Evolutionary conservation across 1,140 invertebrate genomes (phyloP).

Genomic region (Acromyrmex echinatior): DNA sequence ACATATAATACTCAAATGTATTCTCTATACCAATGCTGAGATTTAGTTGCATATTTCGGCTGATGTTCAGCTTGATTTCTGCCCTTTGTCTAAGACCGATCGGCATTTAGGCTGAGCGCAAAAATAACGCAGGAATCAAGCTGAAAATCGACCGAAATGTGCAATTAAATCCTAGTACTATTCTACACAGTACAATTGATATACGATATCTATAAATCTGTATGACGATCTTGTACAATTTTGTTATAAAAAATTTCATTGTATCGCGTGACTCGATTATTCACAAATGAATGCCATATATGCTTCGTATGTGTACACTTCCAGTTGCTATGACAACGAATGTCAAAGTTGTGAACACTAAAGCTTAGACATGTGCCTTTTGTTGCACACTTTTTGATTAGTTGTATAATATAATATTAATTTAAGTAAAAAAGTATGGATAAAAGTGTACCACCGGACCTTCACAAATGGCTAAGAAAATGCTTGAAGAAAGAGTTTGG

Average conservation of each 20-base stretch:
- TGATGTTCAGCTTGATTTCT: no score
- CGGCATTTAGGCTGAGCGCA: no score
- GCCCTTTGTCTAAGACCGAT: no score
- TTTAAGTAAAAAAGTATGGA: slow-evolving; percentile 74
- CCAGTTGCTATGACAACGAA: slow-evolving; percentile 72
- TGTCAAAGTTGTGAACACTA: slow-evolving; percentile 68
- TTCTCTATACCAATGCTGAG: background rate
- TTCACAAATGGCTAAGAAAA: slow-evolving; percentile 81
- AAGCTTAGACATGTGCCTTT: slow-evolving; percentile 21
- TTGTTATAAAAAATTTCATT: slow-evolving; percentile 52
- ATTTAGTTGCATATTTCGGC: no score
- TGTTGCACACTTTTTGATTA: background rate
- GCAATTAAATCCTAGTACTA: no score
- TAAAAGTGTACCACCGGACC: slow-evolving; percentile 72
- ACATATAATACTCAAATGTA: slow-evolving; percentile 45
- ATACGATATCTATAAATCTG: slow-evolving; percentile 19
- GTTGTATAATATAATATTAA: background rate
- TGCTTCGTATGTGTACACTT: background rate
- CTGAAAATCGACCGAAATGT: no score
- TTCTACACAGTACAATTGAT: slow-evolving; percentile 34
- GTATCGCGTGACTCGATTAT: slow-evolving; percentile 32
- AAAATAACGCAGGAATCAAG: no score
- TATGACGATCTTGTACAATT: slow-evolving; percentile 34
- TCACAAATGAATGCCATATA: slow-evolving; percentile 6
- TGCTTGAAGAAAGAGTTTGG: slow-evolving; percentile 82